A percentile compares a stretch with the other conserved stretches of the same genome.
Evolutionary conservation across 1,140 invertebrate genomes (phyloP).

Genomic region (Cyphomyrmex costatus): DNA sequence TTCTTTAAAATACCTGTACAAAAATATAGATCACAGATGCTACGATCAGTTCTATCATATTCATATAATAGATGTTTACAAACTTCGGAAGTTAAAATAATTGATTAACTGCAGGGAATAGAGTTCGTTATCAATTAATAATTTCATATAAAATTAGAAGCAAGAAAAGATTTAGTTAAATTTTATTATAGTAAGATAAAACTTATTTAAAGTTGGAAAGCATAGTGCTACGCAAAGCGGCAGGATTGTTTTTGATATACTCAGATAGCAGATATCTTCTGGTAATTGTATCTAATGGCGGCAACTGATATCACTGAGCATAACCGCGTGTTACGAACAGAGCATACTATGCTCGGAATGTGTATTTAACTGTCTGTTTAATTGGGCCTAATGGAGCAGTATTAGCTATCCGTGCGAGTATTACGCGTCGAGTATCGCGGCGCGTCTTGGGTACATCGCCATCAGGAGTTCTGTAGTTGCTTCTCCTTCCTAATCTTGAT

Average conservation of each 20-base stretch:
- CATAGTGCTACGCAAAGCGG: background rate
- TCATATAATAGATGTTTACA: background rate
- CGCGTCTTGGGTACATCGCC: conserved; percentile 31
- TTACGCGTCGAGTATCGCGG: conserved; percentile 69
- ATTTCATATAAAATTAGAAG: conserved; percentile 2
- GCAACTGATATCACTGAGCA: conserved; percentile 15
- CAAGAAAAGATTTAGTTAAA: background rate
- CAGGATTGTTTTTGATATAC: background rate
- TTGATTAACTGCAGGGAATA: background rate
- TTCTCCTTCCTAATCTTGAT: conserved; percentile 26
- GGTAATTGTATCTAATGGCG: conserved; percentile 8
- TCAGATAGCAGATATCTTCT: conserved; percentile 14
- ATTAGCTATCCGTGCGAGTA: conserved; percentile 82
- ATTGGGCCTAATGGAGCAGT: conserved; percentile 85
- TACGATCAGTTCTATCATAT: background rate
- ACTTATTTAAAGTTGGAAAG: no score
- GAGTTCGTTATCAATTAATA: background rate
- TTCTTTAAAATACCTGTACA: background rate
- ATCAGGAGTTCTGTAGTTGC: conserved; percentile 26
- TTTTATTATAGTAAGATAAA: background rate
- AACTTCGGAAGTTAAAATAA: background rate
- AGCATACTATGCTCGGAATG: conserved; percentile 80
- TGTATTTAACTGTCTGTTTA: conserved; percentile 81
- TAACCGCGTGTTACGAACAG: conserved; percentile 53
- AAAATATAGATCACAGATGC: background rate